phyloP scores from a whole-genome alignment of 1,140 invertebrate genomes.

The Drosophila albomicans region DNA sequence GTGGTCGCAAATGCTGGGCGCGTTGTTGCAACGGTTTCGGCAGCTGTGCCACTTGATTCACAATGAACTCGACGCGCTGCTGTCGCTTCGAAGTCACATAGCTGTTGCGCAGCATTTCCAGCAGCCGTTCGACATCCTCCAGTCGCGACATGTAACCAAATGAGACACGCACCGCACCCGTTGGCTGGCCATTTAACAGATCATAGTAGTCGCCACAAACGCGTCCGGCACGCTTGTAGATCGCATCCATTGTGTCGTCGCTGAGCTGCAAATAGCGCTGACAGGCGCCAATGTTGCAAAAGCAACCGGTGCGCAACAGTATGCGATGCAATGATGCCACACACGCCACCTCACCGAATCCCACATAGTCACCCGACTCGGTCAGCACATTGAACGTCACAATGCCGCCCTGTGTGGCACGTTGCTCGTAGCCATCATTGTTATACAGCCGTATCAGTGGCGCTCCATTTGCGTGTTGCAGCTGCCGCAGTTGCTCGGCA shows the following conservation, averaged over 20 bases:
- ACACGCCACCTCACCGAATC: constrained; percentile 95
- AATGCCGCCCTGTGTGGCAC: constrained; percentile 91
- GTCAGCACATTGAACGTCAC: constrained; percentile 95
- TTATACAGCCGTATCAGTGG: constrained; percentile 90
- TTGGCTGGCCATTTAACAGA: constrained; percentile 94
- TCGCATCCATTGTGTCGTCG: constrained; percentile 89
- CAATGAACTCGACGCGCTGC: constrained; percentile 60
- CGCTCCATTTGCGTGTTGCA: constrained; percentile 91
- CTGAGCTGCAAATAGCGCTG: constrained; percentile 91
- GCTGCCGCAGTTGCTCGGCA: constrained; percentile 87
- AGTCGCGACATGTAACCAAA: constrained; percentile 96
- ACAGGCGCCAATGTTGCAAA: constrained; percentile 98
- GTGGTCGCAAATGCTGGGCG: constrained; percentile 48
- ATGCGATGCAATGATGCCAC: constrained; percentile 95
- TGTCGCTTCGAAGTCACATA: constrained; percentile 51
- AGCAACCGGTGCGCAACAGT: constrained; percentile 96
- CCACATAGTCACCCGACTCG: constrained; percentile 91
- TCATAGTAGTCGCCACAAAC: constrained; percentile 96
- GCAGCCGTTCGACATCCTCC: constrained; percentile 89
- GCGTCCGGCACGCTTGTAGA: constrained; percentile 93
- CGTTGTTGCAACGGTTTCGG: constrained; percentile 59
- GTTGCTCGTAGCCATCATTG: constrained; percentile 89
- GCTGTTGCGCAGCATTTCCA: constrained; percentile 91
- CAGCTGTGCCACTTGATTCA: constrained; percentile 45
- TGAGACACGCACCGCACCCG: constrained; percentile 95